These are phyloP conservation scores for Falco novaeseelandiae DNA, from an alignment of 2,797 vertebrate species.

Conservation along the genomic window DNA sequence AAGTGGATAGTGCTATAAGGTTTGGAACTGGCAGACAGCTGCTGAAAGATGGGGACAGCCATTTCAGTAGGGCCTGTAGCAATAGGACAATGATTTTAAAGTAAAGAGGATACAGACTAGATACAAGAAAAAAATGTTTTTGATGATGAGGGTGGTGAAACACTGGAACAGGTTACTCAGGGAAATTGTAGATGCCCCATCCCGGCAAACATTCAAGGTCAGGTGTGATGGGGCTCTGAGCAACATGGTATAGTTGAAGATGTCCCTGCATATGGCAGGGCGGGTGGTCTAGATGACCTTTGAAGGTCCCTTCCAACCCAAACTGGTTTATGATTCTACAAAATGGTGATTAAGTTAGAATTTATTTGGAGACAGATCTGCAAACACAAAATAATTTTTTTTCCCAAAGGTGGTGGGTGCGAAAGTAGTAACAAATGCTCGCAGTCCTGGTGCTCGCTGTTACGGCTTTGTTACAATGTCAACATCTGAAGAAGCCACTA, in stretches of 20 bases:
- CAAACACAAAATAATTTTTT: background rate
- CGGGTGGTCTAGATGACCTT: background rate
- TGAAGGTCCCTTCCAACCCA: background rate
- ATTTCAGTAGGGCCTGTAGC: background rate
- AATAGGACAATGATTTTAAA: background rate
- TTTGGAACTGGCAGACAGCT: background rate
- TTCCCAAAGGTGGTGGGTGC: constrained; percentile 91
- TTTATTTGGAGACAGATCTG: background rate
- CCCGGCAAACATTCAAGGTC: too few species aligned
- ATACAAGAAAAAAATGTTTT: too few species aligned
- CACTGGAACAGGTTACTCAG: too few species aligned
- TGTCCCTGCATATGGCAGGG: too few species aligned
- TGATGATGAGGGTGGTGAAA: too few species aligned
- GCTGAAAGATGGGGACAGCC: background rate
- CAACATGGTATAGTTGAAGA: too few species aligned
- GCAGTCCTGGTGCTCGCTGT: constrained; percentile 96
- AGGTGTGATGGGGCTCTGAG: too few species aligned
- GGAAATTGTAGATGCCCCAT: too few species aligned
- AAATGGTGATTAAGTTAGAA: background rate
- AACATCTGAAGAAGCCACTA: constrained; percentile 90
- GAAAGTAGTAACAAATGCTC: constrained; percentile 96
- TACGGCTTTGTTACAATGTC: constrained; percentile 98
- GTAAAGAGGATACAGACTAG: background rate
- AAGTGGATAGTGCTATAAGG: too few species aligned
- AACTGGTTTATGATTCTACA: background rate